Percentiles rank a stretch among this genome's conserved stretches.
phyloP scores from a whole-genome alignment of 2,797 vertebrate species.

The Hoplostethus atlanticus region DNA sequence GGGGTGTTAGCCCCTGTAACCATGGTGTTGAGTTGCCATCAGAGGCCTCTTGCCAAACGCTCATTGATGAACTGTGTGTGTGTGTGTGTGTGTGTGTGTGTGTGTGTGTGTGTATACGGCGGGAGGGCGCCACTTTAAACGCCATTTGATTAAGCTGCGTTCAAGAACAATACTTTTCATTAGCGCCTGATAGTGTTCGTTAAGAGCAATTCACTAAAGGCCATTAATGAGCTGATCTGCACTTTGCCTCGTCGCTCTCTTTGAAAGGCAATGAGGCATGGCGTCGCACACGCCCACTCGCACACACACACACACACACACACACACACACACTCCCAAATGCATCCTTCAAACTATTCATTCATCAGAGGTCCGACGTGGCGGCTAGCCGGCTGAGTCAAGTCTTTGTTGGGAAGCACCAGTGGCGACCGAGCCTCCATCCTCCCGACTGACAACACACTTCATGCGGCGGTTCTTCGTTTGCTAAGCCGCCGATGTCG shows the following conservation, averaged over 20 bases:
- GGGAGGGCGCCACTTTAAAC: constrained; percentile 48
- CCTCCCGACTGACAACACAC: constrained; percentile 27
- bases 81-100: constrained; percentile 18
- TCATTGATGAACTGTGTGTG: constrained; percentile 53
- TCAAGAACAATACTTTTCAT: constrained; percentile 78
- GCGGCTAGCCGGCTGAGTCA: neutral
- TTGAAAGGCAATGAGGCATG: constrained; percentile 49
- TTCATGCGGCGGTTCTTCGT: constrained; percentile 39
- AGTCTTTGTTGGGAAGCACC: constrained; percentile 1
- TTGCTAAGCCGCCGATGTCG: constrained; percentile 33
- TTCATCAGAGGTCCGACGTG: constrained; percentile 21
- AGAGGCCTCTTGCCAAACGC: constrained; percentile 57
- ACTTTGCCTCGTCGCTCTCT: constrained; percentile 56
- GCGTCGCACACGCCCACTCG: neutral
- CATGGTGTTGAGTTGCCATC: constrained; percentile 56
- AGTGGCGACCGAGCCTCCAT: neutral
- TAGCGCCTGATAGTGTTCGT: constrained; percentile 70
- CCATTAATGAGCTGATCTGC: constrained; percentile 62
- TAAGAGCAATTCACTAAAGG: constrained; percentile 58
- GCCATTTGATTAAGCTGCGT: constrained; percentile 68
- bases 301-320: constrained; percentile 14
- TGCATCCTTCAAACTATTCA: constrained; percentile 10
- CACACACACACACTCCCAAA: neutral
- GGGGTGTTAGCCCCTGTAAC: constrained; percentile 62
- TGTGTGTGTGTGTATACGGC: neutral